Evolutionary conservation across 2,888 invertebrate genomes (phyloP).

Genomic region (Torymus aiolomorphi): DNA sequence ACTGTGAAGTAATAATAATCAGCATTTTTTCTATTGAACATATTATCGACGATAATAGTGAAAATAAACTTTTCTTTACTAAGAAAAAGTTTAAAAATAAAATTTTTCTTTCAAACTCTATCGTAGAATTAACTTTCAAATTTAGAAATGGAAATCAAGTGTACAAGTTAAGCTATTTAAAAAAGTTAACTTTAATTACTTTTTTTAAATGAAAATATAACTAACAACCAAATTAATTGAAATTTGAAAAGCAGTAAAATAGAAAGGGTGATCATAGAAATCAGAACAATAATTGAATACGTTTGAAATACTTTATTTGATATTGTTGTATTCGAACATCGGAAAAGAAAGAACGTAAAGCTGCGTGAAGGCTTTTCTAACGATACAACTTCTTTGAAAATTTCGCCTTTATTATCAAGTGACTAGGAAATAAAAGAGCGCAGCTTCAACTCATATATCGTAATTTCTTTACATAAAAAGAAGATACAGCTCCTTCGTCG

Average conservation of each 20-base stretch:
- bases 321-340: conserved; percentile 70
- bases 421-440: conserved; percentile 73
- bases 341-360: conserved; percentile 63
- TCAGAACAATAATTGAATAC: conserved; percentile 16
- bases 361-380: conserved; percentile 68
- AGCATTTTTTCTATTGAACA: too few relatives aligned
- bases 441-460: conserved; percentile 66
- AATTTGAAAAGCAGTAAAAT: not conserved
- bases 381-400: conserved; percentile 63
- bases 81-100: too few relatives aligned
- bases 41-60: too few relatives aligned
- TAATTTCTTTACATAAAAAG: conserved; percentile 59
- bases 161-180: too few relatives aligned
- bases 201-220: too few relatives aligned
- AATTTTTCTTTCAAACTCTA: too few relatives aligned
- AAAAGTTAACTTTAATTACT: too few relatives aligned
- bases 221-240: not conserved
- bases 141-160: too few relatives aligned
- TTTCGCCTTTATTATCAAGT: conserved; percentile 70
- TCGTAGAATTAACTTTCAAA: too few relatives aligned
- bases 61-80: too few relatives aligned
- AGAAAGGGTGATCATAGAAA: not conserved
- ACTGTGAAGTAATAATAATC: too few relatives aligned
- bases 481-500: conserved; percentile 52
- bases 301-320: conserved; percentile 71